Evolutionary conservation across 2,113 vertebrate species (phyloP).

Genomic region (Heptranchias perlo): DNA sequence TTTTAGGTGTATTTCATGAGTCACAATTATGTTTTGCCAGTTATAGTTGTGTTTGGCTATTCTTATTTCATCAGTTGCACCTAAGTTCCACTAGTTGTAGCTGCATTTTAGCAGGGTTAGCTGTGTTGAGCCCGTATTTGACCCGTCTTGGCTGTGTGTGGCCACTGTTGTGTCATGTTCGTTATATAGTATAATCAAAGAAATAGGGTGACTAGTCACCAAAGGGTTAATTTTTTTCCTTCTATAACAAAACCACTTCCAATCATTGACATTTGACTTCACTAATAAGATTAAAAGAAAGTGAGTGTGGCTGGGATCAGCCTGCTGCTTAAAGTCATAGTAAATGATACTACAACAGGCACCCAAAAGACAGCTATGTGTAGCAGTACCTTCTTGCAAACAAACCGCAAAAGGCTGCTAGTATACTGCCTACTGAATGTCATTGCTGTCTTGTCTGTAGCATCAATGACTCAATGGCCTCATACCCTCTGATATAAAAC

Average conservation of each 20-base stretch:
- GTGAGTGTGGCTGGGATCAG: background rate
- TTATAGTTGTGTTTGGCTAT: background rate
- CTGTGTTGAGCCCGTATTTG: background rate
- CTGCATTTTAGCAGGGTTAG: background rate
- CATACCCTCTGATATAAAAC: background rate
- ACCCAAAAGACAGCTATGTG: background rate
- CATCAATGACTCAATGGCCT: background rate
- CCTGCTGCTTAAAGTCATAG: background rate
- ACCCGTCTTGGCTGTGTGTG: too few relatives aligned
- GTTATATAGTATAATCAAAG: background rate
- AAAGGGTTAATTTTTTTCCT: background rate
- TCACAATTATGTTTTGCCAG: background rate
- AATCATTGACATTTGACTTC: background rate
- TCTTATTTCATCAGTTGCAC: background rate
- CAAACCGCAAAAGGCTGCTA: background rate
- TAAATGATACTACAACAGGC: background rate
- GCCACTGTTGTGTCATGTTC: background rate
- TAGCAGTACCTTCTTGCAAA: background rate
- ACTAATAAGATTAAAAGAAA: background rate
- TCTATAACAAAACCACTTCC: background rate
- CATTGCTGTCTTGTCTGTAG: background rate
- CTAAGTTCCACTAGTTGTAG: background rate
- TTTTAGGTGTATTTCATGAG: background rate
- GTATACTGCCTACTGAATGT: background rate
- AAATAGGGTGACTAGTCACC: background rate